These are phyloP conservation scores for Craterocephalus amniculus DNA, from an alignment of 2,797 vertebrate genomes.

Conservation along the genomic window DNA sequence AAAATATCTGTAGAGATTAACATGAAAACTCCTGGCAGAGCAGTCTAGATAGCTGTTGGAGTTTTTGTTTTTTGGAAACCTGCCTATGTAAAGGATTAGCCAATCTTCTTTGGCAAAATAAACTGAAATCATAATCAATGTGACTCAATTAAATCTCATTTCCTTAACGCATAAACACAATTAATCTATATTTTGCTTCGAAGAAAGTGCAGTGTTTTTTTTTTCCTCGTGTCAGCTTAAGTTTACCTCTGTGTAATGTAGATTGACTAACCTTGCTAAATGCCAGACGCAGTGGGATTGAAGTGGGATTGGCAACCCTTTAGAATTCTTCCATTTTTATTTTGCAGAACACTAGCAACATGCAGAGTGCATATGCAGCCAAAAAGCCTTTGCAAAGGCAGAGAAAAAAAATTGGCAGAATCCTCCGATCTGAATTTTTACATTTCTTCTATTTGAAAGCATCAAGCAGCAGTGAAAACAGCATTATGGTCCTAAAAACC, in stretches of 20 bases:
- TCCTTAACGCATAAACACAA: constrained; percentile 45
- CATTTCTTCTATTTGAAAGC: constrained; percentile 46
- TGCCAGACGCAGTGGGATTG: constrained; percentile 47
- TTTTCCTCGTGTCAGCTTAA: constrained; percentile 29
- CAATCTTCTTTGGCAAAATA: constrained; percentile 35
- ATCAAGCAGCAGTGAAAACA: constrained; percentile 45
- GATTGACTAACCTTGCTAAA: constrained; percentile 55
- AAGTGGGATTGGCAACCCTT: constrained; percentile 50
- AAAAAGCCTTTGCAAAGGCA: constrained; percentile 43
- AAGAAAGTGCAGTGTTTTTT: constrained; percentile 4
- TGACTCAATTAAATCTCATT: constrained; percentile 64
- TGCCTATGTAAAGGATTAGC: constrained; percentile 33
- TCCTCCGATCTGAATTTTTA: constrained; percentile 43
- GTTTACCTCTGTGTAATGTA: constrained; percentile 55
- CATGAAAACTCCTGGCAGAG: constrained; percentile 12
- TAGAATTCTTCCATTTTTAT: constrained; percentile 51
- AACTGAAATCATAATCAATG: constrained; percentile 42
- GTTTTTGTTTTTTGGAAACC: constrained; percentile 29
- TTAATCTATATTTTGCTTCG: constrained; percentile 56
- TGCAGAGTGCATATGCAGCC: constrained; percentile 55
- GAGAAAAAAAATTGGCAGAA: constrained; percentile 30
- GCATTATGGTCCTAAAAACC: constrained; percentile 57
- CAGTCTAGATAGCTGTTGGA: neutral
- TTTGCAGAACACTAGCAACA: constrained; percentile 46
- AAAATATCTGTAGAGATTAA: constrained; percentile 27